These are phyloP conservation scores for Malurus alboscapulatus DNA, from an alignment of 2,113 vertebrate species.

Conservation along the genomic window DNA sequence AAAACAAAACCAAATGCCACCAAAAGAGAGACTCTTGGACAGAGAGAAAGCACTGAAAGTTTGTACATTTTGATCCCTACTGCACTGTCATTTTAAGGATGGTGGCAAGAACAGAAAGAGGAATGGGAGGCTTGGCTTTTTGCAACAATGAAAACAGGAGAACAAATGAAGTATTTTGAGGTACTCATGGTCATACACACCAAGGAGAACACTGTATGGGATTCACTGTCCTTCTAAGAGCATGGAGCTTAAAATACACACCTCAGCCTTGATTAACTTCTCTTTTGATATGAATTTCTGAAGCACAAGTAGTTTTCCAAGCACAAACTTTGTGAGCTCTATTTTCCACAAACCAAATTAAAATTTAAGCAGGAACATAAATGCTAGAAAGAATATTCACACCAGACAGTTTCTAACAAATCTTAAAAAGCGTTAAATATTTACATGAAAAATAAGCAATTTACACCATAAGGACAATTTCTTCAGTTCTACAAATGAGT, in stretches of 20 bases:
- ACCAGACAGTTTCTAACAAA: not conserved
- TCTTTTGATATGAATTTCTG: not conserved
- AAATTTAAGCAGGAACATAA: conserved; percentile 31
- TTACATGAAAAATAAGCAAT: not conserved
- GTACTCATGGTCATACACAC: not conserved
- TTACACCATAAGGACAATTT: not conserved
- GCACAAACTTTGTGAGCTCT: not conserved
- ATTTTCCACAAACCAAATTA: conserved; percentile 22
- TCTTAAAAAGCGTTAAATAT: not conserved
- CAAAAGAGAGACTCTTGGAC: not conserved
- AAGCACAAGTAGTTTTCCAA: not conserved
- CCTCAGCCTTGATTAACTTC: not conserved
- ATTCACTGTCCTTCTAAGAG: not conserved
- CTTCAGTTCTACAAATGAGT: not conserved
- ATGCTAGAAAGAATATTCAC: not conserved
- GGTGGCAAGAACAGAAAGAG: not conserved
- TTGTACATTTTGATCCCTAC: not conserved
- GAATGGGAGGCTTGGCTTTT: not conserved
- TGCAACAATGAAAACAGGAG: not conserved
- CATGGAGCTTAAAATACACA: not conserved
- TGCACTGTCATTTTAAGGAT: not conserved
- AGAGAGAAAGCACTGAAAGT: not conserved
- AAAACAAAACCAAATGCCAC: not conserved
- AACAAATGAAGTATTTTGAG: not conserved
- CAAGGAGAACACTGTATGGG: not conserved